Evolutionary conservation across 2,797 vertebrate genomes (phyloP).

Genomic region (Melanotaenia boesemani): DNA sequence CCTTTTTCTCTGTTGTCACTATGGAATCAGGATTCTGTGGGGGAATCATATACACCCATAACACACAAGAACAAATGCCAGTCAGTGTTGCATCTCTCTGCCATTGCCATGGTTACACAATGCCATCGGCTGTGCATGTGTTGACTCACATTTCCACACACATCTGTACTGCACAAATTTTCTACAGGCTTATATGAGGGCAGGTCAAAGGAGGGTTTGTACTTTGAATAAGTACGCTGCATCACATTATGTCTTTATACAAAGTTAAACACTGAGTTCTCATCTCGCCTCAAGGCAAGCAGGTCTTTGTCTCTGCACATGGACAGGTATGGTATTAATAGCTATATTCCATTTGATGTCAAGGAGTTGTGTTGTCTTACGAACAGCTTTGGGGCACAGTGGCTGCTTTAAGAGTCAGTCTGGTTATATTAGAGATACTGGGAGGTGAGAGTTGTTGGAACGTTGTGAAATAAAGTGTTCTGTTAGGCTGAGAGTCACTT

Average conservation of each 20-base stretch:
- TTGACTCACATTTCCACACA: slow-evolving; percentile 21
- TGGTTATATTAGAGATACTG: slow-evolving; percentile 51
- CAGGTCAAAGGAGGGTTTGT: not conserved
- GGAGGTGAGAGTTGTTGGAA: slow-evolving; percentile 48
- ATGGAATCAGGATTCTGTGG: slow-evolving; percentile 12
- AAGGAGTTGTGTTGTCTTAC: slow-evolving; percentile 68
- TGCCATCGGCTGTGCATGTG: slow-evolving; percentile 17
- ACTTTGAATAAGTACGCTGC: not conserved
- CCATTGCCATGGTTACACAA: slow-evolving; percentile 35
- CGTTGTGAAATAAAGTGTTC: slow-evolving; percentile 20
- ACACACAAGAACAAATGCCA: not conserved
- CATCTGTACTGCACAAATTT: slow-evolving; percentile 30
- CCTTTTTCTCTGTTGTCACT: not conserved
- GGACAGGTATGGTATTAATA: slow-evolving; percentile 72
- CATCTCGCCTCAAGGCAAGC: slow-evolving; percentile 47
- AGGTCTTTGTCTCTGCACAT: slow-evolving; percentile 64
- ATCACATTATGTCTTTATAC: slow-evolving; percentile 14
- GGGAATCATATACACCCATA: slow-evolving; percentile 6
- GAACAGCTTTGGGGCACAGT: slow-evolving; percentile 54
- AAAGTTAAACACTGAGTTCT: slow-evolving; percentile 50
- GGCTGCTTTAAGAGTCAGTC: not conserved
- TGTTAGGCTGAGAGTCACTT: slow-evolving; percentile 43
- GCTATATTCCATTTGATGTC: slow-evolving; percentile 69
- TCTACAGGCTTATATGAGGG: slow-evolving; percentile 19
- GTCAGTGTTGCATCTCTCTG: slow-evolving; percentile 1